Conservation (phyloP, 2,113 vertebrate genomes). For the Triplophysa rosa region DNA sequence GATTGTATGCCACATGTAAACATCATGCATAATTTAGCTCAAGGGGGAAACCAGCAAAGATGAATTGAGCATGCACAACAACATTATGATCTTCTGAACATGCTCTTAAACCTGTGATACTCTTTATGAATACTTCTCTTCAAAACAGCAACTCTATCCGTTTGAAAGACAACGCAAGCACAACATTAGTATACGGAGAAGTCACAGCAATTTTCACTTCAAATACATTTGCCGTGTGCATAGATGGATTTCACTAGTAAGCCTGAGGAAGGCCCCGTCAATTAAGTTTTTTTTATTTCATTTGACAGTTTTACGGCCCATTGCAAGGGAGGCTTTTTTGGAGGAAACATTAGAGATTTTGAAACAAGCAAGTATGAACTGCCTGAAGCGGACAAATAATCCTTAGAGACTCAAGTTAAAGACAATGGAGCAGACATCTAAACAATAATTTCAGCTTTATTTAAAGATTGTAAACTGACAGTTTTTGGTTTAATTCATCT, state of each 20-base stretch:
- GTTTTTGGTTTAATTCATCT: not conserved
- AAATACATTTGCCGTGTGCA: conserved; percentile 26
- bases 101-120: not conserved
- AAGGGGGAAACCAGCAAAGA: not conserved
- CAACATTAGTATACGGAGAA: conserved; percentile 32
- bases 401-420: not conserved
- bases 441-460: not conserved
- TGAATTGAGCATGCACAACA: not conserved
- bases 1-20: conserved; percentile 31
- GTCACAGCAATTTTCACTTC: conserved; percentile 35
- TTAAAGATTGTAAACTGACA: not conserved
- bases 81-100: not conserved
- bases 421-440: not conserved
- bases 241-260: conserved; percentile 34
- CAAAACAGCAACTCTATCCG: not conserved
- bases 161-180: not conserved
- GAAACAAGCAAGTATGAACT: not conserved
- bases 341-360: not conserved
- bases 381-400: not conserved
- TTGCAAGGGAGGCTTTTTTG: conserved; percentile 42
- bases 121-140: not conserved
- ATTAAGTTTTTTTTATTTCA: conserved; percentile 57
- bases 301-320: conserved; percentile 55
- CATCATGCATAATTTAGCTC: conserved; percentile 33
- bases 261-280: conserved; percentile 46